A percentile compares a stretch with the other conserved stretches of the same genome.
Conservation (phyloP, 2,797 vertebrate genomes). For the Esox lucius region DNA sequence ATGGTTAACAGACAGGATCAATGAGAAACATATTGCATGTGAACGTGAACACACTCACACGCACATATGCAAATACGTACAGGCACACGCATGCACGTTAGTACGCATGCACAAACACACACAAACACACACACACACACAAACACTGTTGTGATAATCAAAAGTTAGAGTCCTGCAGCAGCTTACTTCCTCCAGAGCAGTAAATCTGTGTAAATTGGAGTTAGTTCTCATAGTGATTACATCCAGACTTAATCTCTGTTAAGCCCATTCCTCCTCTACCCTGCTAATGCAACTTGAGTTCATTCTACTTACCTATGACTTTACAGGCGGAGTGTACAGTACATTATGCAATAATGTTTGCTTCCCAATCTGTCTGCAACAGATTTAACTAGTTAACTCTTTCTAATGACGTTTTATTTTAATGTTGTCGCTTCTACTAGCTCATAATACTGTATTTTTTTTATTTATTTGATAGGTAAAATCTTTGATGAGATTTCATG, state of each 20-base stretch:
- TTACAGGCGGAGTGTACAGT: background rate
- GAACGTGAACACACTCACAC: background rate
- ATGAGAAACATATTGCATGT: slow-evolving; percentile 23
- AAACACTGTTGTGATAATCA: background rate
- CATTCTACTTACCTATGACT: background rate
- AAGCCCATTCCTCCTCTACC: background rate
- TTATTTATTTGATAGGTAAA: background rate
- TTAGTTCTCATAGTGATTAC: slow-evolving; percentile 9
- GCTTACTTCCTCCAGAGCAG: background rate
- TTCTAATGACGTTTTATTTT: background rate
- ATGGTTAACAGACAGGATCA: slow-evolving; percentile 28
- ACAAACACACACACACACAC: slow-evolving; percentile 1
- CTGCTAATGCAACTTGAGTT: background rate
- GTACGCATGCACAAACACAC: background rate
- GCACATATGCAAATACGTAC: background rate
- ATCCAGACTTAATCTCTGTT: background rate
- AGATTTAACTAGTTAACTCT: background rate
- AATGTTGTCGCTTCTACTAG: background rate
- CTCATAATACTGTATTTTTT: background rate
- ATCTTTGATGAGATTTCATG: background rate
- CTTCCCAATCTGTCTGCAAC: background rate
- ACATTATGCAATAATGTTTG: background rate
- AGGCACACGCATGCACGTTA: too few species aligned
- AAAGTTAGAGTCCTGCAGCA: background rate
- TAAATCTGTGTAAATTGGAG: background rate